Evolutionary conservation across 2,797 vertebrate genomes (phyloP).

Genomic region (Natrix natrix): DNA sequence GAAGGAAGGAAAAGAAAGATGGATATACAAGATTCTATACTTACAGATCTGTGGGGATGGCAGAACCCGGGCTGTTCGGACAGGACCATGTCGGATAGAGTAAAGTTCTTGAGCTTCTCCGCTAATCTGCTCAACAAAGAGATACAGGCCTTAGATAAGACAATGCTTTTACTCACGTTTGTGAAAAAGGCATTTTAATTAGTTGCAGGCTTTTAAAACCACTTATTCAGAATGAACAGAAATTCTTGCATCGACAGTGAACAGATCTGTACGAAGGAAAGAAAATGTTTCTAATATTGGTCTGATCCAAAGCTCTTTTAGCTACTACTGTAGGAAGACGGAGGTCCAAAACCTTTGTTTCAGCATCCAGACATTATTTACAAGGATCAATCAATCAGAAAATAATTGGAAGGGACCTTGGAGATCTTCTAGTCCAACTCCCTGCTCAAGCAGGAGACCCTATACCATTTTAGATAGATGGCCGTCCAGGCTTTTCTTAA

Average conservation of each 20-base stretch:
- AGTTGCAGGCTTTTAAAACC: background rate
- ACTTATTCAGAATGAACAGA: background rate
- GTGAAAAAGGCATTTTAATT: background rate
- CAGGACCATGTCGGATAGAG: slow-evolving; percentile 91
- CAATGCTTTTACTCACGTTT: rapidly evolving
- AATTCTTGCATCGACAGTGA: background rate
- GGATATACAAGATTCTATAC: slow-evolving; percentile 54
- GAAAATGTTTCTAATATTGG: background rate
- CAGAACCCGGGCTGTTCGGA: slow-evolving; percentile 87
- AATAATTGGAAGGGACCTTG: too few relatives aligned
- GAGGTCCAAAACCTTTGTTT: background rate
- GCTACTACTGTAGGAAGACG: background rate
- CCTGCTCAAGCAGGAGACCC: too few relatives aligned
- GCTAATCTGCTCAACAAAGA: slow-evolving; percentile 78
- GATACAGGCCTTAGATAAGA: background rate
- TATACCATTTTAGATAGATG: too few relatives aligned
- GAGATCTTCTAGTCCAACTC: too few relatives aligned
- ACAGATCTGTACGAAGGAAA: background rate
- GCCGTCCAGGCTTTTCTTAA: too few relatives aligned
- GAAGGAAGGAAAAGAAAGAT: background rate
- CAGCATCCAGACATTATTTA: background rate
- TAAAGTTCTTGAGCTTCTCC: slow-evolving; percentile 97
- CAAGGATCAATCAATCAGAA: background rate
- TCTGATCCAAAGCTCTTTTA: background rate
- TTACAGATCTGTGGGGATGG: slow-evolving; percentile 92